Percentiles rank a stretch among this genome's conserved stretches.
Evolutionary conservation across 2,888 invertebrate species (phyloP).

Genomic region (Hedya salicella): DNA sequence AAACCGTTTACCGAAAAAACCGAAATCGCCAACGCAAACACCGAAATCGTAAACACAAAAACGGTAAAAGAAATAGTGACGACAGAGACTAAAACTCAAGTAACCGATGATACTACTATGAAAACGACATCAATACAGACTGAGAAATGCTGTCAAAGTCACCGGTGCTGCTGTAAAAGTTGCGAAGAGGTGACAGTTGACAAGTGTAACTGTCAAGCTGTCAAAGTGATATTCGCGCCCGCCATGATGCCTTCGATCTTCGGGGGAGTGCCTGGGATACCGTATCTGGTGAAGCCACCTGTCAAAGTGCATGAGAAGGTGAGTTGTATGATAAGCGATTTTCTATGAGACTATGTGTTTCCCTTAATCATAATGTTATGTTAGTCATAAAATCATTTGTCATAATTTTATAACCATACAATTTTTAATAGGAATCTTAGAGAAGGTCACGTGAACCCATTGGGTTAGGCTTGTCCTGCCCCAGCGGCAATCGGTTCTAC

Average conservation of each 20-base stretch:
- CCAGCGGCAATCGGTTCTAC: no score
- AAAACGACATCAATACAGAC: constrained; percentile 54
- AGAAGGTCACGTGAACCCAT: no score
- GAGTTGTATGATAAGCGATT: constrained; percentile 47
- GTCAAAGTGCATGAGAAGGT: constrained; percentile 68
- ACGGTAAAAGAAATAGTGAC: constrained; percentile 7
- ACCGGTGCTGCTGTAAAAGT: constrained; percentile 61
- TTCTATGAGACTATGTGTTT: no score
- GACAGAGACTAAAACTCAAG: background rate
- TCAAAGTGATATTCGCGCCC: constrained; percentile 76
- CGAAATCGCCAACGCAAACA: no score
- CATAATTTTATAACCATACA: no score
- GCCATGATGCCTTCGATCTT: constrained; percentile 76
- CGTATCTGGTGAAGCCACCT: constrained; percentile 67
- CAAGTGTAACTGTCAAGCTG: constrained; percentile 59
- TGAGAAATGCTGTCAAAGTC: constrained; percentile 40
- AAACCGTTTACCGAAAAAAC: constrained; percentile 57
- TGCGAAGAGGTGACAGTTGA: constrained; percentile 39
- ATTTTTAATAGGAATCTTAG: no score
- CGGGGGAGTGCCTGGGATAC: constrained; percentile 65
- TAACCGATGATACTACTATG: constrained; percentile 51
- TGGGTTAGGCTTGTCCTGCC: no score
- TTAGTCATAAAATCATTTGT: no score
- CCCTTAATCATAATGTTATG: no score
- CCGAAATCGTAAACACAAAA: no score